A percentile compares a stretch with the other conserved stretches of the same genome.
Evolutionary conservation across 2,888 invertebrate genomes (phyloP).

Genomic region (Coenonympha glycerion): DNA sequence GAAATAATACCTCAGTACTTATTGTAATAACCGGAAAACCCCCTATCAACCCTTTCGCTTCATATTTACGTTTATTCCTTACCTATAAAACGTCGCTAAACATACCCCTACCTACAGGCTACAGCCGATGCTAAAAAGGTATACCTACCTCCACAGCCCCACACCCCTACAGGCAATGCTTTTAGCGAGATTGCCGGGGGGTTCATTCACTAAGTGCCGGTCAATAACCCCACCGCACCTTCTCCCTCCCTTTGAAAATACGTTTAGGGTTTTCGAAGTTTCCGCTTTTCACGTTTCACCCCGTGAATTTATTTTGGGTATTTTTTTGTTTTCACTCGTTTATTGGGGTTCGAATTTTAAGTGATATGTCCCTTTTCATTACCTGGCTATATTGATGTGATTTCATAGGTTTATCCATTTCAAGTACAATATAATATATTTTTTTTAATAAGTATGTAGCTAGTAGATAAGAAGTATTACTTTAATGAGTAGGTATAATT

Average conservation of each 20-base stretch:
- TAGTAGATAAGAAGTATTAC: no score
- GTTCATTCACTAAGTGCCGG: slow-evolving; percentile 49
- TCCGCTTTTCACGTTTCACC: slow-evolving; percentile 22
- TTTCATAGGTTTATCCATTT: no score
- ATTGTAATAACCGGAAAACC: neutral
- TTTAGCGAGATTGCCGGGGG: slow-evolving; percentile 57
- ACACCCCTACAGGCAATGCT: slow-evolving; percentile 47
- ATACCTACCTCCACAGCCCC: slow-evolving; percentile 17
- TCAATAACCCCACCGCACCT: slow-evolving; percentile 46
- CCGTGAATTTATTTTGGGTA: slow-evolving; percentile 11
- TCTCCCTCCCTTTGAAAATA: slow-evolving; percentile 38
- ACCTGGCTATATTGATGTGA: no score
- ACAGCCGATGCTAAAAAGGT: slow-evolving; percentile 12
- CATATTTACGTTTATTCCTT: slow-evolving; percentile 2
- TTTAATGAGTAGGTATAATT: no score
- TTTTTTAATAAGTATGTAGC: no score
- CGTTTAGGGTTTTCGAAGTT: slow-evolving; percentile 42
- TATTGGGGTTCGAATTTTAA: slow-evolving; percentile 5
- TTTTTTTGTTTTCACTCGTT: slow-evolving; percentile 7
- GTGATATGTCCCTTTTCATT: no score
- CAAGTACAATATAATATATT: no score
- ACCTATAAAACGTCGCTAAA: slow-evolving; percentile 13
- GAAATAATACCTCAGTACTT: neutral
- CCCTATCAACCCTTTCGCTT: slow-evolving; percentile 1
- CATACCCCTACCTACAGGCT: slow-evolving; percentile 7